Evolutionary conservation across 2,888 invertebrate genomes (phyloP).

Genomic region (Eilema depressum): DNA sequence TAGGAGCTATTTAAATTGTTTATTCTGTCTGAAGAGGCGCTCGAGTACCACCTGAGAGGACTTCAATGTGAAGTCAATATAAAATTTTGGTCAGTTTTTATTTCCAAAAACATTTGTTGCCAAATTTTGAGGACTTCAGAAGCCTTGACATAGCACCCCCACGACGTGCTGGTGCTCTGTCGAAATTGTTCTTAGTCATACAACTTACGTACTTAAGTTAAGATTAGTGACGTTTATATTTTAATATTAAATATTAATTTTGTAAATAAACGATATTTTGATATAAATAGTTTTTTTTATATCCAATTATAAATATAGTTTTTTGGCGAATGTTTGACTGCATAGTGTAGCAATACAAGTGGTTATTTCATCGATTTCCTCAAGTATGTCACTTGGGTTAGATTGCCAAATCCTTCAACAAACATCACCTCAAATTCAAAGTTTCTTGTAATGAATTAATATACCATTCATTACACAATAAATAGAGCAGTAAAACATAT

Average conservation of each 20-base stretch:
- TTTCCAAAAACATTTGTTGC: conserved; percentile 61
- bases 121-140: conserved; percentile 69
- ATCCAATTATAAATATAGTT: not conserved
- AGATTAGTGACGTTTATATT: conserved; percentile 65
- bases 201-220: conserved; percentile 58
- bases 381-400: not conserved
- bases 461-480: not conserved
- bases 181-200: conserved; percentile 80
- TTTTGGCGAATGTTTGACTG: not conserved
- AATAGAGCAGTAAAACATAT: not conserved
- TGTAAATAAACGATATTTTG: conserved; percentile 75
- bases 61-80: conserved; percentile 45
- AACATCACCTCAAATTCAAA: no score
- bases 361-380: not conserved
- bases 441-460: no score
- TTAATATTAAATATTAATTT: conserved; percentile 58
- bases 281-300: conserved; percentile 37
- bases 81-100: conserved; percentile 44
- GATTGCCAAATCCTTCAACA: no score
- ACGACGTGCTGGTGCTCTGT: conserved; percentile 71
- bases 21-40: conserved; percentile 79
- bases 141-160: conserved; percentile 76
- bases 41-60: conserved; percentile 50
- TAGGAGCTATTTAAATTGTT: not conserved
- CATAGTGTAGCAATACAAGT: not conserved